phyloP scores from a whole-genome alignment of 2,113 vertebrate genomes.

The Lophochroa leadbeateri region DNA sequence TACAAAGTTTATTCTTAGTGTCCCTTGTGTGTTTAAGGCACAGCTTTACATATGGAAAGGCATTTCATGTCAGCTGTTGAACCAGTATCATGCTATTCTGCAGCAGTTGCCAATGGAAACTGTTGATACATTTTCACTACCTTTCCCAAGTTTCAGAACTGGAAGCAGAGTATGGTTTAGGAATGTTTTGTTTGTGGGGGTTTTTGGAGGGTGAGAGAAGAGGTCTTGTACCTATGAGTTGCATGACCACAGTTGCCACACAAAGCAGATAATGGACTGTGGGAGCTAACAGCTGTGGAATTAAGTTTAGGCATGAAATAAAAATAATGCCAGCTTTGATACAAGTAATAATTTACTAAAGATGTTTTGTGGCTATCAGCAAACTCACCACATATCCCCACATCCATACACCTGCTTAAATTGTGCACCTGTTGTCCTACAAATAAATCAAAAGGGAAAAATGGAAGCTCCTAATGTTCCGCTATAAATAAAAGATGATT shows the following conservation, averaged over 20 bases:
- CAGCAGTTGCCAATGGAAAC: constrained; percentile 70
- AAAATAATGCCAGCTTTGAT: constrained; percentile 42
- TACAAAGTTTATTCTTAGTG: constrained; percentile 79
- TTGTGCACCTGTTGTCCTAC: constrained; percentile 44
- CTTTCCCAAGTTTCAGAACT: constrained; percentile 64
- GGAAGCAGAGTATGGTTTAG: not conserved
- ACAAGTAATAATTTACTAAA: constrained; percentile 57
- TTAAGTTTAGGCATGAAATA: constrained; percentile 40
- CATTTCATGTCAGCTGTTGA: constrained; percentile 85
- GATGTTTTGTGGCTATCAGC: constrained; percentile 33
- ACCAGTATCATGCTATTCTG: constrained; percentile 67
- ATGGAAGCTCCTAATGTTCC: constrained; percentile 7
- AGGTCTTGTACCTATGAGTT: constrained; percentile 13
- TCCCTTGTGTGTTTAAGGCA: constrained; percentile 86
- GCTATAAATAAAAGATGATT: constrained; percentile 44
- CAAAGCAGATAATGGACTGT: constrained; percentile 32
- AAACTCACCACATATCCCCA: not conserved
- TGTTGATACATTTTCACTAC: constrained; percentile 40
- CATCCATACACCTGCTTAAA: constrained; percentile 10
- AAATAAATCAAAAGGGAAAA: constrained; percentile 6
- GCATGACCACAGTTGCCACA: constrained; percentile 9
- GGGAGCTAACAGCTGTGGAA: constrained; percentile 51
- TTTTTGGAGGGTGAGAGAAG: not conserved
- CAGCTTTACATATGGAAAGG: constrained; percentile 85
- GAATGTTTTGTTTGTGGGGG: not conserved